Base-by-base conservation (phyloP, 2,113 vertebrate genomes). In the Pterocles gutturalis region DNA sequence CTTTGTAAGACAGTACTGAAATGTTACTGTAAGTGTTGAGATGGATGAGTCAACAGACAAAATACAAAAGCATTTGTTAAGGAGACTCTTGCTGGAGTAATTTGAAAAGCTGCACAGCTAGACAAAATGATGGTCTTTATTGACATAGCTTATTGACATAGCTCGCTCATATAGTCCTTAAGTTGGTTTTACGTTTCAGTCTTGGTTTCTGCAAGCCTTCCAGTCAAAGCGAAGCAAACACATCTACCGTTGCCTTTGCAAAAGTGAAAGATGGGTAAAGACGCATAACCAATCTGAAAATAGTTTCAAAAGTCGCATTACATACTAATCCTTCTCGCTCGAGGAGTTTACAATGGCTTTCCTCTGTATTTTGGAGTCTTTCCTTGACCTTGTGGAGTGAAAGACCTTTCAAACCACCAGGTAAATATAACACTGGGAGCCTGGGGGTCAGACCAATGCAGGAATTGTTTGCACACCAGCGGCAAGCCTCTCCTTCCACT, bases 1-100 rank as follows among this genome's bases (percentile, higher is more conserved):
- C 84, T 93, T 95, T 93, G 17, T 77, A 83, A 96, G 66, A 60
- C 91, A 92, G 76, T 3, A 89, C 87, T 92, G 95, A 94, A 95
- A 72, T 5, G 75, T n/a, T 66, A 78, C 80, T 95, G 31, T 67
- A 45, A 90, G 72, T 49, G 89, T 62, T 26, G 64, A 70, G 78
- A 89, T 51, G 86, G 69, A 87, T 96, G 94, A 96, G 95, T 84
- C 95, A 90, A 92, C 66, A 83, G 55, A 87, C 10, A 86, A 51
- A 89, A 71, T 4, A 96, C 88, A 96, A 92, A 90, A 78, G 76
- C 86, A 18, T 80, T 93, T 92, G 93, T 95, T 95, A 45, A 90
- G 82, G 78, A 90, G 91, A 49, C 67, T 61, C 76, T 93, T 0
- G 1, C 66, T 93, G 78, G 82, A 96, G 91, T 89, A 76, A 89